Evolutionary conservation across 2,888 invertebrate species (phyloP).

Genomic region (Dolichomitus sp.): DNA sequence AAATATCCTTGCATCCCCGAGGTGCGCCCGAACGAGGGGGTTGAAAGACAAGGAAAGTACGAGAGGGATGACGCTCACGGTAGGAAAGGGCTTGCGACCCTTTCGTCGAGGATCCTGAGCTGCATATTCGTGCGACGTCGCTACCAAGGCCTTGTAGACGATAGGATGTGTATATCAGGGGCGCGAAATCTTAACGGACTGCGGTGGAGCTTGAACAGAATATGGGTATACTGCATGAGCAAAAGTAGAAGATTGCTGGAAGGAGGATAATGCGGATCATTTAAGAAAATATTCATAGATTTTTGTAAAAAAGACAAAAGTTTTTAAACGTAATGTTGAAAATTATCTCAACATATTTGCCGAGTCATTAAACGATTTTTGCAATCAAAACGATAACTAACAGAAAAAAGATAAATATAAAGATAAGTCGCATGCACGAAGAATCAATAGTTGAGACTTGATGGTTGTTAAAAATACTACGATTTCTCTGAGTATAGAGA

Average conservation of each 20-base stretch:
- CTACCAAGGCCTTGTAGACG: slow-evolving; percentile 70
- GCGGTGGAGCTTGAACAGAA: slow-evolving; percentile 54
- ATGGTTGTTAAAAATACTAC: too few species aligned
- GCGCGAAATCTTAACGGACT: slow-evolving; percentile 82
- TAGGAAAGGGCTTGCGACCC: slow-evolving; percentile 64
- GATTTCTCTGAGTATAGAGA: too few species aligned
- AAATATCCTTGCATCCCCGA: slow-evolving; percentile 81
- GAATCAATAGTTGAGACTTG: too few species aligned
- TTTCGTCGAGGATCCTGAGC: slow-evolving; percentile 64
- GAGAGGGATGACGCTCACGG: slow-evolving; percentile 32
- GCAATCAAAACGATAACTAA: neutral
- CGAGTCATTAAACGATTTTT: neutral
- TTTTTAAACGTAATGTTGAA: neutral
- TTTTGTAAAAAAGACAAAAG: neutral
- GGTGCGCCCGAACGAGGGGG: slow-evolving; percentile 73
- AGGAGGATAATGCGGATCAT: slow-evolving; percentile 31
- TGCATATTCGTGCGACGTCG: slow-evolving; percentile 51
- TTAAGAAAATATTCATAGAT: neutral
- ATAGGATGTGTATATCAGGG: slow-evolving; percentile 79
- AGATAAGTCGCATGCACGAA: too few species aligned
- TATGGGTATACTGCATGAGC: slow-evolving; percentile 74
- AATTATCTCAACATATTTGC: neutral
- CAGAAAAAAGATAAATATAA: too few species aligned
- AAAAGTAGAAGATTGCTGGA: slow-evolving; percentile 24
- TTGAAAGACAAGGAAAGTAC: slow-evolving; percentile 28